phyloP scores from a whole-genome alignment of 1,140 invertebrate species.

The Caenorhabditis tropicalis region DNA sequence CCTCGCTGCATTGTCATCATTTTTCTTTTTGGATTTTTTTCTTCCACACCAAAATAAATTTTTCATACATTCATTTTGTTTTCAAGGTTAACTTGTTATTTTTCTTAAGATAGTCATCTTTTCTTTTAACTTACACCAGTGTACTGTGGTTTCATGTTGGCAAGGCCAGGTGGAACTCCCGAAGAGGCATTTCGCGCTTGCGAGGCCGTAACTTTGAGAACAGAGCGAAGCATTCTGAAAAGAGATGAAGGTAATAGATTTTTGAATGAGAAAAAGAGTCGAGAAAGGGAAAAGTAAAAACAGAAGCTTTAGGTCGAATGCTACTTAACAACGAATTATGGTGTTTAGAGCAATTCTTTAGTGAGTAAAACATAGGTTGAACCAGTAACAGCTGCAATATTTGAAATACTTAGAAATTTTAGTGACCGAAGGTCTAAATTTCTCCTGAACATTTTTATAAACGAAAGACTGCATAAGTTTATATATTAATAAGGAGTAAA shows the following conservation, averaged over 20 bases:
- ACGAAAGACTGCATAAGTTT: no score
- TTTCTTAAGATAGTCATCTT: background rate
- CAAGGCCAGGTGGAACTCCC: background rate
- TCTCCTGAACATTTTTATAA: background rate
- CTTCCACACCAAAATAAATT: background rate
- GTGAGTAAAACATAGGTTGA: no score
- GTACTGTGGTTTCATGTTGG: constrained; percentile 32
- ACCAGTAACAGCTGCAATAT: no score
- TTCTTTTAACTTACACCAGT: constrained; percentile 27
- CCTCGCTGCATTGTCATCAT: no score
- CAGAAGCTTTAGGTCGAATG: no score
- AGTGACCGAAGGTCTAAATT: background rate
- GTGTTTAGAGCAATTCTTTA: no score
- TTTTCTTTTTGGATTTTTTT: background rate
- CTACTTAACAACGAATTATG: no score
- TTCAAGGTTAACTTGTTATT: background rate
- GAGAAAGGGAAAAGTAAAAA: no score
- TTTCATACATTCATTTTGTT: background rate
- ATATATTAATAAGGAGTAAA: background rate
- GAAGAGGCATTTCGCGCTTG: constrained; percentile 1
- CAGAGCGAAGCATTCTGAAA: constrained; percentile 17
- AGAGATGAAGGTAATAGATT: background rate
- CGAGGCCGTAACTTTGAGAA: background rate
- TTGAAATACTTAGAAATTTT: background rate
- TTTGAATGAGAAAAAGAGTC: no score